Percentiles rank a stretch among this genome's conserved stretches.
These are phyloP conservation scores for Paracentrotus lividus DNA, from an alignment of 53 echinoderm and acorn worm genomes.

Conservation along the genomic window DNA sequence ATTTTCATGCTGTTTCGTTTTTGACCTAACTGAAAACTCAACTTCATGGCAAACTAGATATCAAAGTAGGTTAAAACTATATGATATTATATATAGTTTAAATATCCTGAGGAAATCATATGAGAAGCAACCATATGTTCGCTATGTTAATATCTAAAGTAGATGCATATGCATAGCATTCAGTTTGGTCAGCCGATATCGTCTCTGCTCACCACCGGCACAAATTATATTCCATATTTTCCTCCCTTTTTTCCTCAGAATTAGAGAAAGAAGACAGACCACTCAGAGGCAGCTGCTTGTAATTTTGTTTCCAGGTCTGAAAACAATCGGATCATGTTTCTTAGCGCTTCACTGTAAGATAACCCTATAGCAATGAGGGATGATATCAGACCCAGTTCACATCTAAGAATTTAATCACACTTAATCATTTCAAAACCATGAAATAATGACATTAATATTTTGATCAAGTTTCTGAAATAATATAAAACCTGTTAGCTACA, in stretches of 20 bases:
- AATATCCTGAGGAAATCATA: too few species aligned
- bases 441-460: too few species aligned
- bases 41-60: too few species aligned
- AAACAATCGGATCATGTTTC: constrained; percentile 27
- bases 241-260: neutral
- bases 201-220: neutral
- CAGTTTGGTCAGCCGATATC: neutral
- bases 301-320: constrained; percentile 17
- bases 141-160: neutral
- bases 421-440: too few species aligned
- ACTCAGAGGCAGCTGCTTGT: constrained; percentile 26
- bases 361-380: neutral
- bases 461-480: too few species aligned
- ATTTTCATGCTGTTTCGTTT: too few species aligned
- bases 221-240: constrained; percentile 18
- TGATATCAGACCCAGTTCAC: neutral
- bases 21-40: too few species aligned
- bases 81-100: neutral
- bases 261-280: neutral
- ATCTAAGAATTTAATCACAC: neutral
- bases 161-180: neutral
- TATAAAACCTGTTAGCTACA: too few species aligned
- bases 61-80: too few species aligned
- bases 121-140: neutral
- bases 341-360: neutral